Percentiles rank a stretch among this genome's conserved stretches.
These are phyloP conservation scores for Morone saxatilis DNA, from an alignment of 2,113 vertebrate genomes.

Conservation along the genomic window DNA sequence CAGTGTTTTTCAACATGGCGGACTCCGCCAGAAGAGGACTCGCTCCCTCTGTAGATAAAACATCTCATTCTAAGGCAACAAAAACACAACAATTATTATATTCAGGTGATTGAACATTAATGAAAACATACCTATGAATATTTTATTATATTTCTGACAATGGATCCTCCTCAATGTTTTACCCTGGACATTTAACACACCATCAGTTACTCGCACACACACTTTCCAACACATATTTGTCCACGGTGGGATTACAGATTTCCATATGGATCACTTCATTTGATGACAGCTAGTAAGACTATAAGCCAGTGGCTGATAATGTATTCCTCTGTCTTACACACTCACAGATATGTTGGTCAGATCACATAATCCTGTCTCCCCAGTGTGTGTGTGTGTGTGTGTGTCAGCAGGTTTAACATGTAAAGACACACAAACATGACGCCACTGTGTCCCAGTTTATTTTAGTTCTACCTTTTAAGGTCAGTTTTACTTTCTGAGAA, in stretches of 20 bases:
- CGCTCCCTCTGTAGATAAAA: no score
- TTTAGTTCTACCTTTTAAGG: neutral
- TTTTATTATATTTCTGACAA: no score
- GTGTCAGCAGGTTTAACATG: constrained; percentile 8
- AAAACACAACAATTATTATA: no score
- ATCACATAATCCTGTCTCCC: constrained; percentile 7
- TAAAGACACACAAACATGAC: neutral
- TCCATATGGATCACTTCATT: constrained; percentile 38
- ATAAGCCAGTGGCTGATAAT: constrained; percentile 21
- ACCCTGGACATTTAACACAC: neutral
- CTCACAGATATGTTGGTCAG: neutral
- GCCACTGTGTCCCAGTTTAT: neutral
- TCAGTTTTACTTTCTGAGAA: no score
- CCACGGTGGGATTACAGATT: constrained; percentile 27
- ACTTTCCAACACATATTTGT: neutral
- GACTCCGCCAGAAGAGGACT: no score
- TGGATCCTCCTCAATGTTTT: no score
- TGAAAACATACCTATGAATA: no score
- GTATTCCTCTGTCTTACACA: neutral
- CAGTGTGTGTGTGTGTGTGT: neutral
- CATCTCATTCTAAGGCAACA: no score
- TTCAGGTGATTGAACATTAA: no score
- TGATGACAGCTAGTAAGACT: constrained; percentile 30
- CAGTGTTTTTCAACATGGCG: no score
- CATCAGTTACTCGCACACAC: neutral